Evolutionary conservation across 2,113 vertebrate species (phyloP).

Genomic region (Mionectes macconnelli): DNA sequence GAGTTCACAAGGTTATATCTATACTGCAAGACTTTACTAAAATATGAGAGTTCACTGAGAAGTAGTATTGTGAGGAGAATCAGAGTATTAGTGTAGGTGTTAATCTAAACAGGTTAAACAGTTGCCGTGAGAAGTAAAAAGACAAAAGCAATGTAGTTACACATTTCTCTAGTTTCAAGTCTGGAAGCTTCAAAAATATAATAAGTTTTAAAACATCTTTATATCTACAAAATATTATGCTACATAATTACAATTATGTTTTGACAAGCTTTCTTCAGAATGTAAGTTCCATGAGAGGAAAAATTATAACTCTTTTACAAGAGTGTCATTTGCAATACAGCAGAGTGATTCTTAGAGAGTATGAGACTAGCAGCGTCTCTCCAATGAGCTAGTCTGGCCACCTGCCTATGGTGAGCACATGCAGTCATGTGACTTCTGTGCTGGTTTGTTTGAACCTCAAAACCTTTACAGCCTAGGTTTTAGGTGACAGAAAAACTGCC

Average conservation of each 20-base stretch:
- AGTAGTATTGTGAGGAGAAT: not conserved
- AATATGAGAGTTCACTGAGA: not conserved
- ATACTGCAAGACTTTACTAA: not conserved
- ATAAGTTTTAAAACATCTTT: constrained; percentile 66
- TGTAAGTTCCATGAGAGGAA: constrained; percentile 3
- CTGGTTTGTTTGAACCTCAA: not conserved
- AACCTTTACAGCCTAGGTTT: not conserved
- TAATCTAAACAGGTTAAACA: constrained; percentile 59
- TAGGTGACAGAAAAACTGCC: not conserved
- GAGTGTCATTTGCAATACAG: constrained; percentile 9
- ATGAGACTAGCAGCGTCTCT: not conserved
- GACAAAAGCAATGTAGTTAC: constrained; percentile 33
- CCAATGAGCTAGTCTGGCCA: not conserved
- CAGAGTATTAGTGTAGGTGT: not conserved
- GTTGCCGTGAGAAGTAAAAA: constrained; percentile 60
- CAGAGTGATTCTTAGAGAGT: not conserved
- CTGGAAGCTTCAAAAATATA: constrained; percentile 59
- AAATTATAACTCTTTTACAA: constrained; percentile 29
- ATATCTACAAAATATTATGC: constrained; percentile 64
- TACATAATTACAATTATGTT: constrained; percentile 66
- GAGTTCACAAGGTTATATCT: constrained; percentile 1
- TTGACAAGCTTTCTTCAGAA: constrained; percentile 62
- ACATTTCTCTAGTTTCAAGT: constrained; percentile 7
- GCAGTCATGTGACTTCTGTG: not conserved
- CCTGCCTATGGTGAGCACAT: not conserved